Conservation (phyloP, 2,797 vertebrate genomes). For the Tauraco hartlaubi region DNA sequence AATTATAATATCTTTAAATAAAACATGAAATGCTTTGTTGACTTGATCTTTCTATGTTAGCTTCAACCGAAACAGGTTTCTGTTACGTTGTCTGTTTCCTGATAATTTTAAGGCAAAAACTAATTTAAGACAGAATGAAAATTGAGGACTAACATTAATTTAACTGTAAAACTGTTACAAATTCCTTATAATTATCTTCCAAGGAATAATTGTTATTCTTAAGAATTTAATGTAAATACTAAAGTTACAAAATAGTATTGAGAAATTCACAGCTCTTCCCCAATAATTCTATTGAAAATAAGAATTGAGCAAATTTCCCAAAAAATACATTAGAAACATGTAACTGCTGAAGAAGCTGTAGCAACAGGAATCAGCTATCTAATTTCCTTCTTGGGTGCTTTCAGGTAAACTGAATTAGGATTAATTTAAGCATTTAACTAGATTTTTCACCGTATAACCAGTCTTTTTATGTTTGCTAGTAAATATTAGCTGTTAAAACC, state of each 20-base stretch:
- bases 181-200: not conserved
- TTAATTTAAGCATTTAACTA: not conserved
- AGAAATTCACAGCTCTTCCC: not conserved
- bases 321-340: not conserved
- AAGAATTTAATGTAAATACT: not conserved
- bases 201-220: not conserved
- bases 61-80: not conserved
- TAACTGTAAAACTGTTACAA: not conserved
- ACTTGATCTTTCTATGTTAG: not conserved
- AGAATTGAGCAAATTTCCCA: not conserved
- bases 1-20: not conserved
- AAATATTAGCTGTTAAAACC: not conserved
- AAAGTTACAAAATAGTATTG: not conserved
- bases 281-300: not conserved
- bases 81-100: not conserved
- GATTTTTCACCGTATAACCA: not conserved
- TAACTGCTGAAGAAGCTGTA: not conserved
- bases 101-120: not conserved
- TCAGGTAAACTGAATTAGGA: not conserved
- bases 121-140: not conserved
- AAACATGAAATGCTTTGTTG: not conserved
- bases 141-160: not conserved
- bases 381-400: not conserved
- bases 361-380: not conserved
- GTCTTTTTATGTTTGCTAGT: not conserved